phyloP scores from a whole-genome alignment of 2,888 invertebrate species.

The Hylaea fasciaria region DNA sequence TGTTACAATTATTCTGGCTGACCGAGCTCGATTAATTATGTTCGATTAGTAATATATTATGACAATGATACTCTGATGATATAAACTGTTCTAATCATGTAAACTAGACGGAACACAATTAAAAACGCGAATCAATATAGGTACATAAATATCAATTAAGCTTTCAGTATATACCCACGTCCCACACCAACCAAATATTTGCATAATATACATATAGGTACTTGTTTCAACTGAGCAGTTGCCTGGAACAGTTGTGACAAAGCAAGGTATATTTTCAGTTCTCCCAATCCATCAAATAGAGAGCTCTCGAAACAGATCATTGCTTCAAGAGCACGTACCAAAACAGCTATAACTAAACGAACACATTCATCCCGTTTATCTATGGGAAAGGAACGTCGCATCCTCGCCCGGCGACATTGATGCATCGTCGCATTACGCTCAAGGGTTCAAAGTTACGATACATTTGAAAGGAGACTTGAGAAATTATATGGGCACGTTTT shows the following conservation, averaged over 20 bases:
- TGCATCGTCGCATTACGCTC: slow-evolving; percentile 54
- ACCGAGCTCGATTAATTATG: no score
- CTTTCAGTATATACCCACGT: no score
- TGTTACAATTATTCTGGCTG: no score
- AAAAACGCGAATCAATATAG: no score
- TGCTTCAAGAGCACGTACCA: slow-evolving; percentile 34
- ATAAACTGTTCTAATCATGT: no score
- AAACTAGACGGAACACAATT: no score
- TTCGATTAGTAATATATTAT: no score
- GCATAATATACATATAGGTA: no score
- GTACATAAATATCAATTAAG: no score
- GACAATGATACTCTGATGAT: no score
- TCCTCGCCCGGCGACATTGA: slow-evolving; percentile 61
- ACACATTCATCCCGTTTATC: slow-evolving; percentile 60
- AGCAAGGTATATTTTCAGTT: neutral
- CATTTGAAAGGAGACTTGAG: slow-evolving; percentile 31
- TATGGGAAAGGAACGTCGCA: slow-evolving; percentile 53
- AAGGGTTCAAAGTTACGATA: slow-evolving; percentile 36
- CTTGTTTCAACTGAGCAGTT: neutral
- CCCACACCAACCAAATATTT: no score
- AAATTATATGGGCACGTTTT: neutral
- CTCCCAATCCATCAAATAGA: slow-evolving; percentile 1
- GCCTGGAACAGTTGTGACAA: no score
- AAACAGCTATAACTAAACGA: slow-evolving; percentile 57
- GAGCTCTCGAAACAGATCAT: slow-evolving; percentile 15